Conservation (phyloP, 2,797 vertebrate species). For the Pseudomugil gertrudae region DNA sequence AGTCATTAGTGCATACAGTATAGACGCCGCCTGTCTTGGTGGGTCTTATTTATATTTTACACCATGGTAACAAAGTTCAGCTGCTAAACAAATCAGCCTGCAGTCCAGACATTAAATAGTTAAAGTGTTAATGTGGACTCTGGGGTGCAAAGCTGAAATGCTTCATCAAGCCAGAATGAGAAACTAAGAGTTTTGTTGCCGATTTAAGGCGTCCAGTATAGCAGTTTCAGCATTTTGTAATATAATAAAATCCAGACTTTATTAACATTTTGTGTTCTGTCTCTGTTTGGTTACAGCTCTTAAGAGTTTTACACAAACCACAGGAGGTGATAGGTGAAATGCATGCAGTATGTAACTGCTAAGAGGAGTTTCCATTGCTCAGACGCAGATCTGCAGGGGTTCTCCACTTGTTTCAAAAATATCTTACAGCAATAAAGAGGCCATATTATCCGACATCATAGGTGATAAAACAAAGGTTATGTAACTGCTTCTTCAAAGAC, state of each 20-base stretch:
- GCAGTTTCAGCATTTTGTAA: background rate
- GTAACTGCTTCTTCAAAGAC: constrained; percentile 12
- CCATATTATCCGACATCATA: background rate
- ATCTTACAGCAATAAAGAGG: background rate
- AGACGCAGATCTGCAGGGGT: background rate
- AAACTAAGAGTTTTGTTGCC: too few relatives aligned
- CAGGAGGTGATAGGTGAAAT: background rate
- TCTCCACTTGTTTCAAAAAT: background rate
- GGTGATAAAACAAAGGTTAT: background rate
- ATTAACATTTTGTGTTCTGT: too few relatives aligned
- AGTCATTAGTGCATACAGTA: background rate
- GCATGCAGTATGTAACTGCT: background rate
- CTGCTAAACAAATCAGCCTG: background rate
- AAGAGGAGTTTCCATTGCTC: background rate
- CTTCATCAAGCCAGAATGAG: too few relatives aligned
- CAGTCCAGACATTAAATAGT: background rate
- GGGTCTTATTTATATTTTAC: background rate
- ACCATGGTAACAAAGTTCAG: background rate
- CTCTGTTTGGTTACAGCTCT: background rate
- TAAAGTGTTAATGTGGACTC: background rate
- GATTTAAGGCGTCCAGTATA: too few relatives aligned
- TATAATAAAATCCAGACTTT: background rate
- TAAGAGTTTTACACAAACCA: constrained; percentile 1
- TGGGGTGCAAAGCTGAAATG: background rate
- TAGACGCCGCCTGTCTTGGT: background rate